These are phyloP conservation scores for Monopterus albus DNA, from an alignment of 2,113 vertebrate genomes.

Conservation along the genomic window DNA sequence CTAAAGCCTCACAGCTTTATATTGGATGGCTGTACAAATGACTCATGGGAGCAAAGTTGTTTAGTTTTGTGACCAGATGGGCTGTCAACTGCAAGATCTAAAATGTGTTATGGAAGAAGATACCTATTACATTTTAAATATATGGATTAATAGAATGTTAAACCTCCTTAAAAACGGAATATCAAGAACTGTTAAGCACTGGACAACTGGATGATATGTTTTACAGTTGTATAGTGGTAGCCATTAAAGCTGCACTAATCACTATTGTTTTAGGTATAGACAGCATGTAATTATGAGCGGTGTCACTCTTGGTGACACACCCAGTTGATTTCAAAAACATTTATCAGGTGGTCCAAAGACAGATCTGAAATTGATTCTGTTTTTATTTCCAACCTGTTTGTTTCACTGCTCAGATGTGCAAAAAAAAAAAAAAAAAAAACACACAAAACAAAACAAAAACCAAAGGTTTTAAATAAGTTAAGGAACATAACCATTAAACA, in stretches of 20 bases:
- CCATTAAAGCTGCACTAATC: background rate
- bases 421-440: no score
- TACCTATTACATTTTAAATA: constrained; percentile 22
- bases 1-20: background rate
- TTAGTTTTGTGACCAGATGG: constrained; percentile 6
- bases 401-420: no score
- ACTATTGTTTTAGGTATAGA: background rate
- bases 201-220: background rate
- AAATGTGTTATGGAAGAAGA: background rate
- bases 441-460: no score
- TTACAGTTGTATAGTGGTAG: background rate
- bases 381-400: no score
- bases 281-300: background rate
- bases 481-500: no score
- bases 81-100: background rate
- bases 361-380: no score
- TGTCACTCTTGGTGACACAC: background rate
- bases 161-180: no score
- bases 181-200: no score
- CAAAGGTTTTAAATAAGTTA: no score
- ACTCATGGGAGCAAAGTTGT: no score
- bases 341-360: no score
- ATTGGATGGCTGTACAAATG: background rate
- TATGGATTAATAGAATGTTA: constrained; percentile 28
- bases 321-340: no score